These are phyloP conservation scores for Albula goreensis DNA, from an alignment of 2,113 vertebrate genomes.

Conservation along the genomic window DNA sequence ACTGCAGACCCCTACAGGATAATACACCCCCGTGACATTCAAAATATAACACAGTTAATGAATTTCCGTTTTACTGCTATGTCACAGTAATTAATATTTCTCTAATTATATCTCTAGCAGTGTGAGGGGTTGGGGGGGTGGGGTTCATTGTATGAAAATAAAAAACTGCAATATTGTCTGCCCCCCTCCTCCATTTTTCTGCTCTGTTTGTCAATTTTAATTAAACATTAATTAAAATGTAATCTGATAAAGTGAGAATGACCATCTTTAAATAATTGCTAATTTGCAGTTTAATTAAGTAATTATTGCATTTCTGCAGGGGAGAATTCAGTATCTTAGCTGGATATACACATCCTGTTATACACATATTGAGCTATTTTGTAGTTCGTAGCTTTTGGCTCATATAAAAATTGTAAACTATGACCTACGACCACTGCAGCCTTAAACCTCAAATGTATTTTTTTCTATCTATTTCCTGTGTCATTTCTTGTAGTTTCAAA, in stretches of 20 bases:
- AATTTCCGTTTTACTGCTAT: not conserved
- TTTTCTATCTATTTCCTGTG: no score
- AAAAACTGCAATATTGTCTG: not conserved
- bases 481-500: no score
- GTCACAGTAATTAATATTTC: not conserved
- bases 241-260: not conserved
- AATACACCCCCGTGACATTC: not conserved
- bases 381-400: no score
- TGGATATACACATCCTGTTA: not conserved
- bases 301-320: not conserved
- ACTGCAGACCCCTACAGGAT: not conserved
- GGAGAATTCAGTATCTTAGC: not conserved
- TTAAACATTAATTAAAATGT: not conserved
- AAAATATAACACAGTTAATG: not conserved
- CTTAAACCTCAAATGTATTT: no score
- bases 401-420: no score
- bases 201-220: not conserved
- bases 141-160: not conserved
- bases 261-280: not conserved
- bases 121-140: no score
- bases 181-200: no score
- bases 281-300: not conserved
- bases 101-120: not conserved
- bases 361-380: not conserved
- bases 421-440: no score